These are phyloP conservation scores for Boulengeromyrus knoepffleri DNA, from an alignment of 2,113 vertebrate genomes.

Conservation along the genomic window DNA sequence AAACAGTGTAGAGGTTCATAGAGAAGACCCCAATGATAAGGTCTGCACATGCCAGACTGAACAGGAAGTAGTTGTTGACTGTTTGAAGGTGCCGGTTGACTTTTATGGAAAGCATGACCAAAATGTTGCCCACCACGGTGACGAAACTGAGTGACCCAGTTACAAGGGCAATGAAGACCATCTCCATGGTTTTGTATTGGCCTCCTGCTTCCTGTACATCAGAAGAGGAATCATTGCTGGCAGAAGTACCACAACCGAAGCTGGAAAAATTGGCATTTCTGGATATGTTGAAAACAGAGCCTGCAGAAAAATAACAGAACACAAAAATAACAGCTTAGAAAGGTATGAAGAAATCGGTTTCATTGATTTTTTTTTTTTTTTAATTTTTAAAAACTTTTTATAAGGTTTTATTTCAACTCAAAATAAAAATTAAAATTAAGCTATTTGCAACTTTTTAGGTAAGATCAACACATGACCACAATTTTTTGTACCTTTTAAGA, in stretches of 20 bases:
- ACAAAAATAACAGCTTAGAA: conserved; percentile 8
- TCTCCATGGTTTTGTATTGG: conserved; percentile 84
- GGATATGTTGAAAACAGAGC: conserved; percentile 61
- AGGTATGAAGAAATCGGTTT: not conserved
- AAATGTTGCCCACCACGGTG: conserved; percentile 90
- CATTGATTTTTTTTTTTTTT: not conserved
- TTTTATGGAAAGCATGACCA: conserved; percentile 98
- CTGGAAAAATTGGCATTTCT: conserved; percentile 59
- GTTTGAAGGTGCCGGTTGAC: conserved; percentile 97
- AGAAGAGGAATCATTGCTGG: conserved; percentile 56
- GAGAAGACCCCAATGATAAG: conserved; percentile 93
- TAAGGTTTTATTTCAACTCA: not conserved
- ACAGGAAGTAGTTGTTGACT: conserved; percentile 97
- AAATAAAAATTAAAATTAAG: not conserved
- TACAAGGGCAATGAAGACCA: conserved; percentile 89
- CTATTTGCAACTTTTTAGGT: not conserved
- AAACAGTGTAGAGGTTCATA: conserved; percentile 95
- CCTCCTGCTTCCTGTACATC: conserved; percentile 50
- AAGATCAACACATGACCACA: not conserved
- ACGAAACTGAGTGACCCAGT: conserved; percentile 92
- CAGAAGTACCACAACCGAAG: conserved; percentile 62
- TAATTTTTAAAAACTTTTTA: not conserved
- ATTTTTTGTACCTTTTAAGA: not conserved
- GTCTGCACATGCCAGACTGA: conserved; percentile 90
- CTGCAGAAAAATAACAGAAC: conserved; percentile 49